Evolutionary conservation across 2,888 invertebrate genomes (phyloP), one percentile per base, ranked within the genome.

Genomic region (Chrysina gloriosa): DNA sequence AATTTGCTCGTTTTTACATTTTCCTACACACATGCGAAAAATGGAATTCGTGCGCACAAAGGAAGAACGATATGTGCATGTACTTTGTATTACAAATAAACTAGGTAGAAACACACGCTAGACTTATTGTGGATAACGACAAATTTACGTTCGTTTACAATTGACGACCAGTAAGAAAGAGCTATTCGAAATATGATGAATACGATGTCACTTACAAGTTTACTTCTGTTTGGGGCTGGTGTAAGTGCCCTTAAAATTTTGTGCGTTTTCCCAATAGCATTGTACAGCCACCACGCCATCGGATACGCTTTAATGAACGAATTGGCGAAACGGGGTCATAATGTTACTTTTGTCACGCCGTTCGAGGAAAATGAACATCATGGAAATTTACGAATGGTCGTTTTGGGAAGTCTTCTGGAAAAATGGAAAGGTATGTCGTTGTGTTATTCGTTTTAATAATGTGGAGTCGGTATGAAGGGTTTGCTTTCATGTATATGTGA

Each of bases 371-470:
- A 81, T 58, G 75, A 77, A 23, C 79, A 80, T 2, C 79, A 83
- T 63, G 76, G 79, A 23, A 84, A 84, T 76, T 81, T 83, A 29
- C 84, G 81, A 1, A 83, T 83, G 70, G 78, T 85, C 7, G 75
- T 67, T 9, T 39, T 75, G 21, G 70, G 70, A 2, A 70, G 69
- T 19, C 50, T 72, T 7, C 7, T 39, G 3, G 70, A 72, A 29
- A 25, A 67, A 47, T 69, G 69, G 14, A 63, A 70, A 69, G 69
- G 75, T 34, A 48, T 48, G 36, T 16, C n/a, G 4, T 36, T 4
- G 9, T 19, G 7, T n/a, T n/a, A n/a, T 3, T 14, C 5, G 14
- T 16, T 7, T 7, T 42, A 6, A 16, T 7, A 16, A 19, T 7
- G 16, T 27, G 50, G 6, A 3, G 34, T 36, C 31, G 4, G 27